These are phyloP conservation scores for Oscheius sp. DNA, from an alignment of 2,888 invertebrate species.

Conservation along the genomic window DNA sequence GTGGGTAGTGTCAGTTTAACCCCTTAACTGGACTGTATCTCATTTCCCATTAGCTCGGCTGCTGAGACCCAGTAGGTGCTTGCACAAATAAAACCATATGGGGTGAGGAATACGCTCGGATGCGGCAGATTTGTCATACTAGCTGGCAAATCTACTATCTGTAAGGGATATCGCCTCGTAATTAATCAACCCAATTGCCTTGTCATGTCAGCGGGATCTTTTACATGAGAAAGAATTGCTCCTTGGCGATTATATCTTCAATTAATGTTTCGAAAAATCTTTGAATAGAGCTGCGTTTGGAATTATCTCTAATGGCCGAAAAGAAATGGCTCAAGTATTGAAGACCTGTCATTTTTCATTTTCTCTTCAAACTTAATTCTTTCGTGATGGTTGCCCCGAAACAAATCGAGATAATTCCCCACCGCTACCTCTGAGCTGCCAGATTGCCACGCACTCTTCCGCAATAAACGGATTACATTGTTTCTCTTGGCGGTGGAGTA, in stretches of 20 bases:
- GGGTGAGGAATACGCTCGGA: conserved; percentile 25
- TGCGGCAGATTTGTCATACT: conserved; percentile 37
- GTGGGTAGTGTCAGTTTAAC: background rate
- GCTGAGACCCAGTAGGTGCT: conserved; percentile 24
- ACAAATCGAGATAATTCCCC: background rate
- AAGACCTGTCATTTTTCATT: background rate
- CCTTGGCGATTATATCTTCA: background rate
- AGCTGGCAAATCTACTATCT: conserved; percentile 35
- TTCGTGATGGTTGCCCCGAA: too few relatives aligned
- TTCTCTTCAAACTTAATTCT: background rate
- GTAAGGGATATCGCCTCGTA: conserved; percentile 27
- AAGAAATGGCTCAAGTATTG: too few relatives aligned
- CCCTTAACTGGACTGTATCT: conserved; percentile 28
- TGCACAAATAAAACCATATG: conserved; percentile 39
- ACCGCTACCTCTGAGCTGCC: background rate
- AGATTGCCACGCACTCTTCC: conserved; percentile 19
- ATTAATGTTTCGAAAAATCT: background rate
- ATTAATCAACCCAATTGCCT: conserved; percentile 21
- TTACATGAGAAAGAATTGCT: background rate
- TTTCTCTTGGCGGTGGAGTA: background rate
- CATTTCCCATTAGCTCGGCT: conserved; percentile 30
- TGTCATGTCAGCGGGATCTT: conserved; percentile 12
- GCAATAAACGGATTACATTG: conserved; percentile 32
- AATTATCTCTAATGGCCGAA: too few relatives aligned
- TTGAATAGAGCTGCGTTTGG: background rate